Base-by-base conservation (phyloP, 2,797 vertebrate species). In the Ispidina lecontei region DNA sequence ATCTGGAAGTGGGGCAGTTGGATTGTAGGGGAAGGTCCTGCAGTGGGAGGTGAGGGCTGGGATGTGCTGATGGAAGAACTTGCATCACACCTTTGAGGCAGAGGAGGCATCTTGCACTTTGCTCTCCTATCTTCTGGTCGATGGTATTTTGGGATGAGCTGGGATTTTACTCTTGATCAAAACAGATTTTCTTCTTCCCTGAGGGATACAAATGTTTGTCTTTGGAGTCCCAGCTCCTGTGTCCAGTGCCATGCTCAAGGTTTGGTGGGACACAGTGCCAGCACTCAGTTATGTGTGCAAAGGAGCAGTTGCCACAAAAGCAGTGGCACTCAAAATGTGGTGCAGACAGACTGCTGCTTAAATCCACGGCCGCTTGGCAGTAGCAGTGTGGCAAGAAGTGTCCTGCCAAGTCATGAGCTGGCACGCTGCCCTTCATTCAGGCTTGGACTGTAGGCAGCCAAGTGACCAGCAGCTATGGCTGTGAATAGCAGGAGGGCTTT, bases 391-490 rank as follows among this genome's bases (percentile, higher is more conserved):
- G 89, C 91, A 75, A 74, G 82, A 94, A 90, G 77, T 80, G 69
- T 79, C 93, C 94, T 94, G 79, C 90, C 94, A 96, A 97, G 90
- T 92, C 60, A 29, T 92, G 81, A 94, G 74, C 80, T 94, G 96
- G 96, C 97, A 1, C 15, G 1, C 14, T 94, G 97, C 97, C 97
- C 91, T 89, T 91, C 95, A 96, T 97, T 97, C 96, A 97, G 87
- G 41, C 87, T 92, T 0, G 6, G 73, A 93, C 90, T 89, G 77
- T 77, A 43, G 56, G 95, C 97, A 96, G 96, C 97, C 97, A 97
- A 97, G 93, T 97, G 97, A 95, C 94, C 96, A 97, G 95, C 96
- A 94, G 94, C 96, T 94, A 94, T 90, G 96, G 87, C 96, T 96
- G 92, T 72, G 87, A 95, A 93, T 91, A 91, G 93, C 51, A 85